phyloP scores from a whole-genome alignment of 2,888 invertebrate genomes.

The Callyntrura guangdongensis region DNA sequence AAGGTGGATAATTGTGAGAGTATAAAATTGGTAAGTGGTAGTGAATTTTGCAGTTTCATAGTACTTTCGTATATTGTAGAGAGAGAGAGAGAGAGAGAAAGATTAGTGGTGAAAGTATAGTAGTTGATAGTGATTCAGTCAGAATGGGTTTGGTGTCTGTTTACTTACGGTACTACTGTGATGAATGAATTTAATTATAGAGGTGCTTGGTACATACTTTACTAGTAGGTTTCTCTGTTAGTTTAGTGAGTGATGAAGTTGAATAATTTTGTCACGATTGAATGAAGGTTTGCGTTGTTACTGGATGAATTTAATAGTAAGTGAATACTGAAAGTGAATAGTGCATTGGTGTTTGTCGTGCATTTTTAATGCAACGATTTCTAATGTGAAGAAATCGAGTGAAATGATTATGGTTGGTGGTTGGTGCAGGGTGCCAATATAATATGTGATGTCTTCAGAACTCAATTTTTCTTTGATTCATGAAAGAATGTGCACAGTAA shows the following conservation, averaged over 20 bases:
- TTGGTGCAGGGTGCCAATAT: slow-evolving; percentile 9
- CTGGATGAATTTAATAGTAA: neutral
- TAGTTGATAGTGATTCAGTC: neutral
- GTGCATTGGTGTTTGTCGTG: slow-evolving; percentile 31
- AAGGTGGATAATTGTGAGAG: slow-evolving; percentile 36
- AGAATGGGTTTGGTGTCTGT: slow-evolving; percentile 44
- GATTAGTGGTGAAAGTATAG: neutral
- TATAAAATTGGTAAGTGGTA: slow-evolving; percentile 13
- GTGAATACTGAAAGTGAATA: neutral
- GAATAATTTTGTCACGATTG: neutral
- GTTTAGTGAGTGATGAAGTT: slow-evolving; percentile 2
- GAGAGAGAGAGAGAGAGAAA: slow-evolving; percentile 30
- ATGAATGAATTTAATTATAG: neutral
- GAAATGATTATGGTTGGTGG: neutral
- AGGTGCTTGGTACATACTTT: neutral
- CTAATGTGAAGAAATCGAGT: slow-evolving; percentile 19
- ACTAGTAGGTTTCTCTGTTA: neutral
- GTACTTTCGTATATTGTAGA: slow-evolving; percentile 12
- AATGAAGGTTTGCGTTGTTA: slow-evolving; percentile 53
- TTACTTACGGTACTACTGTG: slow-evolving; percentile 18
- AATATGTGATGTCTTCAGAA: neutral
- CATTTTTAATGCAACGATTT: slow-evolving; percentile 31
- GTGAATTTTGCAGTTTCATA: slow-evolving; percentile 50
- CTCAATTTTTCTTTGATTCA: neutral
- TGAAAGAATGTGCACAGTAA: neutral